Evolutionary conservation across 1,140 invertebrate species (phyloP).

Genomic region (Rhyacophila brunnea): DNA sequence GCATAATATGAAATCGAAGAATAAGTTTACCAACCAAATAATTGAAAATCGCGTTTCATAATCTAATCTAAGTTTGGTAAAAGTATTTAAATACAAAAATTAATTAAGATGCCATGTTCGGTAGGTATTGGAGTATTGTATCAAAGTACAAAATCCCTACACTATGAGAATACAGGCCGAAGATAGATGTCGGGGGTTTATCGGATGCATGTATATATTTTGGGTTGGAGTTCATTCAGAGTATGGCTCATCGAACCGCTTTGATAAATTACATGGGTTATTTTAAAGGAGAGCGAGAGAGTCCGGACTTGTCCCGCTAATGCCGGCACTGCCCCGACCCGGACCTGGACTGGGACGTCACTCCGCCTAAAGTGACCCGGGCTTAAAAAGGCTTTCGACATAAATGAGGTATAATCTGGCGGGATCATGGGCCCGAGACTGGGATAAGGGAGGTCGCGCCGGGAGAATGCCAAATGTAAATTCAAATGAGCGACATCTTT

Average conservation of each 20-base stretch:
- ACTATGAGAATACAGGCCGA: not conserved
- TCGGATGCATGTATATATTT: constrained; percentile 18
- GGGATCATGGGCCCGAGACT: constrained; percentile 17
- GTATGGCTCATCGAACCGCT: constrained; percentile 20
- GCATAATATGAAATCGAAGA: no score
- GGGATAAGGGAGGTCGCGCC: constrained; percentile 14
- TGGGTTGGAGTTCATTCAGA: not conserved
- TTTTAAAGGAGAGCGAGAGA: constrained; percentile 3
- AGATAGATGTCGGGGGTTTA: constrained; percentile 24
- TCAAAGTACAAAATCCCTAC: no score
- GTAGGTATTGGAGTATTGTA: no score
- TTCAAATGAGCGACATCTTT: constrained; percentile 34
- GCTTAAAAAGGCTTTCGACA: constrained; percentile 33
- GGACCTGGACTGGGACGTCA: constrained; percentile 1
- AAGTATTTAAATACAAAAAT: no score
- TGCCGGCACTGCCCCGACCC: constrained; percentile 3
- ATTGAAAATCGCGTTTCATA: no score
- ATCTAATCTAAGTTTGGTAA: no score
- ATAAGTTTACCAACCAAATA: no score
- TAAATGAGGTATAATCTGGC: constrained; percentile 35
- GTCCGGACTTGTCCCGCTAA: not conserved
- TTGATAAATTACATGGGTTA: constrained; percentile 26
- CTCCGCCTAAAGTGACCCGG: constrained; percentile 25
- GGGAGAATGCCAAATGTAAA: constrained; percentile 32
- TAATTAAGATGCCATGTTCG: no score